These are phyloP conservation scores for Piscicola geometra DNA, from an alignment of 2,888 invertebrate species.

Conservation along the genomic window DNA sequence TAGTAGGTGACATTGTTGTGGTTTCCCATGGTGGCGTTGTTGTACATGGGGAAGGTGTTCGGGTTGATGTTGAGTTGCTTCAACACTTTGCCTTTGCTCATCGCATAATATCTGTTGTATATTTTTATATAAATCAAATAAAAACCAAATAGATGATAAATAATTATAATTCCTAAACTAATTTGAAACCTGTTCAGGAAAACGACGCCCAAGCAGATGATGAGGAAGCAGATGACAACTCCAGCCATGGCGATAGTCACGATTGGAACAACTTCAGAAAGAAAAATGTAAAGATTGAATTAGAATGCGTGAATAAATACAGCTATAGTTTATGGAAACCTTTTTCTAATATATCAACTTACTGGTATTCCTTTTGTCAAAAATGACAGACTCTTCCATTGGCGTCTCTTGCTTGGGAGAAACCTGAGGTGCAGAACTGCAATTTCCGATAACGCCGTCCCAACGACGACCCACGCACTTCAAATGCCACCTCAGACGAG, in stretches of 20 bases:
- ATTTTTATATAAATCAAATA: no score
- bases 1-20: slow-evolving; percentile 1
- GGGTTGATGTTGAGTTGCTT: slow-evolving; percentile 14
- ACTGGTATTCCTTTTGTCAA: neutral
- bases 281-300: no score
- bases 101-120: slow-evolving; percentile 24
- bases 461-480: slow-evolving; percentile 26
- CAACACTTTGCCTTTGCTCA: slow-evolving; percentile 27
- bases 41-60: slow-evolving; percentile 10
- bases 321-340: no score
- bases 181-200: slow-evolving; percentile 30
- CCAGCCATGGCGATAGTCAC: slow-evolving; percentile 27
- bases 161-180: slow-evolving; percentile 2
- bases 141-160: neutral
- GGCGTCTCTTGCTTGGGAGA: neutral
- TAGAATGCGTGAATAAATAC: no score
- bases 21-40: neutral
- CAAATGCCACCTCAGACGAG: slow-evolving; percentile 29
- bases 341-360: no score
- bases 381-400: neutral
- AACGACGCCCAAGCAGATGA: slow-evolving; percentile 25
- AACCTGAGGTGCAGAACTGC: slow-evolving; percentile 12
- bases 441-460: slow-evolving; percentile 26
- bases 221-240: slow-evolving; percentile 28
- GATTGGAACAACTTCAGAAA: slow-evolving; percentile 24